Percentiles rank a stretch among this genome's conserved stretches.
These are phyloP conservation scores for Argyresthia albistria DNA, from an alignment of 2,888 invertebrate genomes.

Conservation along the genomic window DNA sequence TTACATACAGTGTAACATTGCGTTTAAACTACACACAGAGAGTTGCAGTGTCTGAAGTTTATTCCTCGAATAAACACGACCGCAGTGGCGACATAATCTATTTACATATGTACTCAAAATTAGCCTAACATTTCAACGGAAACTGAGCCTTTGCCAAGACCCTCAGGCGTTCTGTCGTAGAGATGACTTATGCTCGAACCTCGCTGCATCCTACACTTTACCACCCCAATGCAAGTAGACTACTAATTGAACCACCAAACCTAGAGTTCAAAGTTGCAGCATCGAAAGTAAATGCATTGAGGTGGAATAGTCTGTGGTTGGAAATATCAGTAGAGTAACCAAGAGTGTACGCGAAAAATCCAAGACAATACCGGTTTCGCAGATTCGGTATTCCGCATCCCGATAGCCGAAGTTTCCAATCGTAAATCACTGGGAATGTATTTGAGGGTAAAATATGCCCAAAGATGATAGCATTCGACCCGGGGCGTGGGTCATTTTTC, in stretches of 20 bases:
- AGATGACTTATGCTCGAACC: neutral
- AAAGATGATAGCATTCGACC: neutral
- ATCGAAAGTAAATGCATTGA: neutral
- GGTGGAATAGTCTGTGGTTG: neutral
- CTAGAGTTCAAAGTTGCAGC: neutral
- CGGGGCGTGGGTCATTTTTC: neutral
- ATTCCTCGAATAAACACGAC: neutral
- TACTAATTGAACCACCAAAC: neutral
- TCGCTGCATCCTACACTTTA: neutral
- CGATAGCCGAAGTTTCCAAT: slow-evolving; percentile 3
- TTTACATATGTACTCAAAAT: neutral
- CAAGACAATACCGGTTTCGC: neutral
- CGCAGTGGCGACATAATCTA: neutral
- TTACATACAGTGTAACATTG: too few species aligned
- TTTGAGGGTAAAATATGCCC: slow-evolving; percentile 9
- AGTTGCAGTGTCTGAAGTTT: too few species aligned
- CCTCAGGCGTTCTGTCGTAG: neutral
- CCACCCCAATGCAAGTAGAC: neutral
- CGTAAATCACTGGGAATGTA: slow-evolving; percentile 8
- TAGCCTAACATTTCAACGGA: neutral
- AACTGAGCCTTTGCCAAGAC: neutral
- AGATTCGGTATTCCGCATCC: neutral
- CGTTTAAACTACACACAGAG: too few species aligned
- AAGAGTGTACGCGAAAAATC: neutral
- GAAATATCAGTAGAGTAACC: neutral